Evolutionary conservation across 92 coral and sea anemone species (phyloP).

Genomic region (Bergia puertoricense): DNA sequence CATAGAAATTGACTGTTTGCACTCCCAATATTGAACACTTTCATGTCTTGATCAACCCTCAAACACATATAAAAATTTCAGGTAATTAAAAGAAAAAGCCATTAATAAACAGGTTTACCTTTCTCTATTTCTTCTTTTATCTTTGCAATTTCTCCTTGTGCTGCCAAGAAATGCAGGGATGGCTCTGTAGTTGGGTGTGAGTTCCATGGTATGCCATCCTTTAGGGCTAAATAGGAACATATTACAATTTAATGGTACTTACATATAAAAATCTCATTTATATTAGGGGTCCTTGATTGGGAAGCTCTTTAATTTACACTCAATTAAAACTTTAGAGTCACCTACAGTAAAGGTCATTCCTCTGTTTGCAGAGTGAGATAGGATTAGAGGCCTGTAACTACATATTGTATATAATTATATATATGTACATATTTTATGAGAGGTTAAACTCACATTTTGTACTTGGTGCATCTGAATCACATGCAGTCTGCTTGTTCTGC

Average conservation of each 20-base stretch:
- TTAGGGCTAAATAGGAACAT: not conserved
- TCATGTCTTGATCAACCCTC: no score
- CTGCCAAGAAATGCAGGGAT: constrained; percentile 92
- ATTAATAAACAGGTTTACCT: constrained; percentile 50
- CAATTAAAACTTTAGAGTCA: no score
- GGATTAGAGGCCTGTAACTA: no score
- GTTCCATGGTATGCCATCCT: constrained; percentile 20
- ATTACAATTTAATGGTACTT: not conserved
- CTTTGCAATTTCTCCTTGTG: constrained; percentile 96
- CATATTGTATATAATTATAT: not conserved
- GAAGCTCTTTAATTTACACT: no score
- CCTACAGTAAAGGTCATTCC: no score
- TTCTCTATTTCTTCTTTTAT: constrained; percentile 94
- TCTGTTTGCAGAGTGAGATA: no score
- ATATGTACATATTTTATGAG: no score
- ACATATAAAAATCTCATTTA: not conserved
- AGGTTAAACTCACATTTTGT: constrained; percentile 24
- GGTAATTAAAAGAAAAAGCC: not conserved
- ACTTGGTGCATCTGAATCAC: constrained; percentile 3
- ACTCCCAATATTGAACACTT: no score
- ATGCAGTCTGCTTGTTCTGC: constrained; percentile 9
- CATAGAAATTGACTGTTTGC: no score
- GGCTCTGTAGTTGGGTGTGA: constrained; percentile 64
- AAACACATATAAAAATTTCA: no score
- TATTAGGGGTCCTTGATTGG: not conserved